These are phyloP conservation scores for Villa cingulata DNA, from an alignment of 2,888 invertebrate genomes.

Conservation along the genomic window DNA sequence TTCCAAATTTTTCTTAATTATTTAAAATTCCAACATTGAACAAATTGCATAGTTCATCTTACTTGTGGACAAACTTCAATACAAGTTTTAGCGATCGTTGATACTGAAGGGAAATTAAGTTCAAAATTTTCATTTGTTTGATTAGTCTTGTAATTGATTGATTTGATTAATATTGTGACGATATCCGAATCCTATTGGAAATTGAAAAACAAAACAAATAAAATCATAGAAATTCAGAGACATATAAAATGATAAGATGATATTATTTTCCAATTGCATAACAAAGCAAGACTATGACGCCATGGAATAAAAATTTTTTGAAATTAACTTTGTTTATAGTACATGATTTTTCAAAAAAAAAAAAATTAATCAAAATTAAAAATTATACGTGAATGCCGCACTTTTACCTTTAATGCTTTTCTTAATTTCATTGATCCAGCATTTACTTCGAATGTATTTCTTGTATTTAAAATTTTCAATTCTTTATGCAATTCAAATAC, in stretches of 20 bases:
- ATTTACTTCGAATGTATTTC: slow-evolving; percentile 10
- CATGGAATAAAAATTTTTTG: too few relatives aligned
- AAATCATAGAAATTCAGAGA: too few relatives aligned
- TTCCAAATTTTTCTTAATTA: too few relatives aligned
- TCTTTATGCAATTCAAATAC: slow-evolving; percentile 10
- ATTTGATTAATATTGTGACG: slow-evolving; percentile 9
- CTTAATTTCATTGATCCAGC: slow-evolving; percentile 12
- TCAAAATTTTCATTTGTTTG: slow-evolving; percentile 8
- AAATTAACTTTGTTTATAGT: too few relatives aligned
- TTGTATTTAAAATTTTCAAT: slow-evolving; percentile 10
- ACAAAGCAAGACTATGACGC: too few relatives aligned
- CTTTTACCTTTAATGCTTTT: slow-evolving; percentile 14
- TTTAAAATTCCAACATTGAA: background rate
- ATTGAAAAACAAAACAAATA: background rate
- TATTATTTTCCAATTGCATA: too few relatives aligned
- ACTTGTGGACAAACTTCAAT: slow-evolving; percentile 17
- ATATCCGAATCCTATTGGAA: slow-evolving; percentile 11
- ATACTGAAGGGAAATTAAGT: slow-evolving; percentile 14
- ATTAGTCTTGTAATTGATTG: slow-evolving; percentile 3
- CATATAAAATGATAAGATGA: too few relatives aligned
- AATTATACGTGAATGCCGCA: too few relatives aligned
- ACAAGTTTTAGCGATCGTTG: slow-evolving; percentile 14
- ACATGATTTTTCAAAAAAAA: too few relatives aligned
- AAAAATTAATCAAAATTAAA: too few relatives aligned
- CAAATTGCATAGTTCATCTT: background rate